These are phyloP conservation scores for Acestrorhynchus altus DNA, from an alignment of 2,797 vertebrate genomes.

Conservation along the genomic window DNA sequence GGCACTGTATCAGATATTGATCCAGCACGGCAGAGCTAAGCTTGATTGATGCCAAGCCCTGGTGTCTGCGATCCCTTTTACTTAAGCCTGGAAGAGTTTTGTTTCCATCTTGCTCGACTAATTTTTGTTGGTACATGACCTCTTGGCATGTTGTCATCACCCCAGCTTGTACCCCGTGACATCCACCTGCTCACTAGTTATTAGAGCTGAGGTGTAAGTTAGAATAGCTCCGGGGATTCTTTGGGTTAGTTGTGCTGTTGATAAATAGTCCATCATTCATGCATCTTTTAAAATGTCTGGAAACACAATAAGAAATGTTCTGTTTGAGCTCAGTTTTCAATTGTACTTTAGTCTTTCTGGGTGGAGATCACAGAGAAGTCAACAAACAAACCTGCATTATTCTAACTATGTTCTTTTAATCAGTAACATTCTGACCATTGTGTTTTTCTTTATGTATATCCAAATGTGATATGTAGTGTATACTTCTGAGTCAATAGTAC, in stretches of 20 bases:
- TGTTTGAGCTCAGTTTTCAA: background rate
- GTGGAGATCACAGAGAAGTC: too few relatives aligned
- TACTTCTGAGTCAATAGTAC: too few relatives aligned
- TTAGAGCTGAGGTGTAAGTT: slow-evolving; percentile 2
- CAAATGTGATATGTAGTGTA: too few relatives aligned
- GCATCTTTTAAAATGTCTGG: too few relatives aligned
- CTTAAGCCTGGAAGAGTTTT: slow-evolving; percentile 9
- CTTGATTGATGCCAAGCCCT: slow-evolving; percentile 35
- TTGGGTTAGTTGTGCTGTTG: too few relatives aligned
- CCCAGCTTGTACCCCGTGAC: background rate
- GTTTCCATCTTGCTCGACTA: slow-evolving; percentile 33
- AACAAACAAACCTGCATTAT: too few relatives aligned
- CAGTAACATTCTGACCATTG: too few relatives aligned
- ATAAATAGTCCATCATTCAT: background rate
- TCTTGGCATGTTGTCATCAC: background rate
- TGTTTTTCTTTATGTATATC: too few relatives aligned
- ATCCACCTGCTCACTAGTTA: background rate
- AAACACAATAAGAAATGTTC: too few relatives aligned
- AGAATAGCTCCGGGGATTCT: background rate
- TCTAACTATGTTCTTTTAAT: too few relatives aligned
- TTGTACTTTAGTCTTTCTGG: too few relatives aligned
- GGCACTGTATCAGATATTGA: slow-evolving; percentile 48
- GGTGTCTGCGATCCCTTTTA: slow-evolving; percentile 13
- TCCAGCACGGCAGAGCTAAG: slow-evolving; percentile 40
- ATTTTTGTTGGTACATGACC: slow-evolving; percentile 32